Evolutionary conservation across 2,113 vertebrate genomes (phyloP), one percentile per base, ranked within the genome.

Genomic region (Felis chaus): DNA sequence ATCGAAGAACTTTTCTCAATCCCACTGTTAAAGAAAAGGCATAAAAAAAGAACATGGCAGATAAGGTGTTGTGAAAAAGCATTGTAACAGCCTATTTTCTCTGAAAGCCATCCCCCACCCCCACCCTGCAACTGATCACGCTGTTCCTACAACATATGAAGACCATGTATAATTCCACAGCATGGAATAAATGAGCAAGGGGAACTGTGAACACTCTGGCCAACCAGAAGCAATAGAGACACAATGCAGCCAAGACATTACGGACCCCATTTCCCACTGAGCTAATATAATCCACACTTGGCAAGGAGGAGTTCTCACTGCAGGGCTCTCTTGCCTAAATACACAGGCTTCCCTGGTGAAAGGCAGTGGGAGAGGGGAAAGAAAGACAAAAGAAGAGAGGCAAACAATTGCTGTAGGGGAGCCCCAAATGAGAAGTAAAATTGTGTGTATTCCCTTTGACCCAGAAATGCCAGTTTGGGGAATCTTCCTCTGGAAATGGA

Each of bases 221-320:
- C 94, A 96, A 87, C 79, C 74, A 93, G 68, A 97, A 96, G 79
- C 96, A 90, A 96, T 57, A 95, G 69, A 97, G 61, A 94, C 85
- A 97, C 79, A 96, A 96, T 85, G 92, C 87, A 78, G n/a, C 31
- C 18, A 3, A 94, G 87, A 78, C 45, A 86, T 69, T 11, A 50
- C 65, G 95, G 92, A 61, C 91, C 14, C 74, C 3, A 2, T 27
- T 87, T 71, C 93, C 95, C 69, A 63, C 95, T 19, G 79, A 94
- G 97, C 91, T 71, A n/a, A 95, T 57, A 80, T 61, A 97, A 96
- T 95, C 86, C 97, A 94, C 36, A 41, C 41, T 96, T 97, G 97
- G 97, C 96, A 91, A 53, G 31, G 82, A 74, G 5, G 53, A 71
- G 68, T 79, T 79, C 91, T 82, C 36, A 55, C 68, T 79, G 69